Evolutionary conservation across 2,797 vertebrate genomes (phyloP).

Genomic region (Enteromius fasciolatus): DNA sequence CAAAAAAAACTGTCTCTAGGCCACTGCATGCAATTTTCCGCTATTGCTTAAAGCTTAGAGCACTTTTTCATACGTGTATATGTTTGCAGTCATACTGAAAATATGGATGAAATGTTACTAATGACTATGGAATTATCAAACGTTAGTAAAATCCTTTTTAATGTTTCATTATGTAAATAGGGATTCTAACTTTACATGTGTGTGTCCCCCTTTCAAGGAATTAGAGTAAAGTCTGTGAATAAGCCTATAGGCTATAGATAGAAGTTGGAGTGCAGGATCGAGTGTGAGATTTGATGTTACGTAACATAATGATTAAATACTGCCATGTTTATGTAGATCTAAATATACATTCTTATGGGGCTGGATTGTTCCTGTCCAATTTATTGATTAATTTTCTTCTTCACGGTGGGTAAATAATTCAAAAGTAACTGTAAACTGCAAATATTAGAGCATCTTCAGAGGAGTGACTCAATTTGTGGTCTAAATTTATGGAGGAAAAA

Average conservation of each 20-base stretch:
- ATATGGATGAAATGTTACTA: conserved; percentile 14
- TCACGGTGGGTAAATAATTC: not conserved
- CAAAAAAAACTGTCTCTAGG: not conserved
- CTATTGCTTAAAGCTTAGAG: not conserved
- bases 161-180: conserved; percentile 27
- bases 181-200: not conserved
- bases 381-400: not conserved
- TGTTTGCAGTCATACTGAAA: not conserved
- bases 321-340: not conserved
- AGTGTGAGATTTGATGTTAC: conserved; percentile 12
- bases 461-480: not conserved
- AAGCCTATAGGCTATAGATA: conserved; percentile 36
- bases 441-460: not conserved
- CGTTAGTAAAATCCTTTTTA: conserved; percentile 1
- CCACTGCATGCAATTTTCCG: not conserved
- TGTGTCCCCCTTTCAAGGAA: conserved; percentile 22
- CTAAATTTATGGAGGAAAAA: not conserved
- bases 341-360: not conserved
- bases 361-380: not conserved
- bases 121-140: conserved; percentile 32
- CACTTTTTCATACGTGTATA: not conserved
- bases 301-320: conserved; percentile 15
- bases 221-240: conserved; percentile 21
- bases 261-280: conserved; percentile 14
- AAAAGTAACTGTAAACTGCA: not conserved